phyloP scores from a whole-genome alignment of 92 coral and sea anemone species.

The Heteractis magnifica region DNA sequence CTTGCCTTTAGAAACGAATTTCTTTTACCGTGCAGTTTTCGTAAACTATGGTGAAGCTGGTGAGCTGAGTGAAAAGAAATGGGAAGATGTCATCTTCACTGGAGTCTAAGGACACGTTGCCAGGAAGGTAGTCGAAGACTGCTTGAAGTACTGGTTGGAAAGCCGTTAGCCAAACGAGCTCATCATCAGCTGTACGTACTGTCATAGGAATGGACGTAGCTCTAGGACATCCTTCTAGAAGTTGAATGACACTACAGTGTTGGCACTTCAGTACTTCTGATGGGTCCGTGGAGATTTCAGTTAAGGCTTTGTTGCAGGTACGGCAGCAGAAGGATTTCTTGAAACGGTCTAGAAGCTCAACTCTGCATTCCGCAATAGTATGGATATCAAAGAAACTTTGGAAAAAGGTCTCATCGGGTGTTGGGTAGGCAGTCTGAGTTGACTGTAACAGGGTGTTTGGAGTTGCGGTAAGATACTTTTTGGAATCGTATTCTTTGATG shows the following conservation, averaged over 20 bases:
- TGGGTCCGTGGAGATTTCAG: slow-evolving; percentile 9
- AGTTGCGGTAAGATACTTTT: slow-evolving; percentile 31
- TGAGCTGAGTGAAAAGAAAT: slow-evolving; percentile 16
- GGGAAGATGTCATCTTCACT: slow-evolving; percentile 25
- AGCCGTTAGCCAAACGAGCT: slow-evolving; percentile 38
- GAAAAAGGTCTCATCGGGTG: slow-evolving; percentile 26
- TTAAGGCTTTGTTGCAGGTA: slow-evolving; percentile 23
- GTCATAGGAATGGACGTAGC: slow-evolving; percentile 28
- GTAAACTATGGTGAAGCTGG: slow-evolving; percentile 20
- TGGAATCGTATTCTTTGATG: slow-evolving; percentile 28
- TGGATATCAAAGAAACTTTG: slow-evolving; percentile 32
- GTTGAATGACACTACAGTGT: slow-evolving; percentile 33
- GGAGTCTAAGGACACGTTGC: slow-evolving; percentile 15
- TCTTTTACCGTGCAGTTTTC: no score
- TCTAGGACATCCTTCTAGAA: slow-evolving; percentile 22
- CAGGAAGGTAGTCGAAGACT: background rate
- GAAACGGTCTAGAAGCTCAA: slow-evolving; percentile 35
- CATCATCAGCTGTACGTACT: slow-evolving; percentile 14
- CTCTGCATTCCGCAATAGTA: slow-evolving; percentile 6
- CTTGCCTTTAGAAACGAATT: no score
- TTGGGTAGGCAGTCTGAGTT: slow-evolving; percentile 9
- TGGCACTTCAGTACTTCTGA: slow-evolving; percentile 26
- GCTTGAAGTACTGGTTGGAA: slow-evolving; percentile 24
- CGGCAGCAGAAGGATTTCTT: slow-evolving; percentile 30
- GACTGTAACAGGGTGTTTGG: slow-evolving; percentile 18